A percentile compares a stretch with the other conserved stretches of the same genome.
Evolutionary conservation across 2,888 invertebrate species (phyloP).

Genomic region (Apomyelois bistriatella): DNA sequence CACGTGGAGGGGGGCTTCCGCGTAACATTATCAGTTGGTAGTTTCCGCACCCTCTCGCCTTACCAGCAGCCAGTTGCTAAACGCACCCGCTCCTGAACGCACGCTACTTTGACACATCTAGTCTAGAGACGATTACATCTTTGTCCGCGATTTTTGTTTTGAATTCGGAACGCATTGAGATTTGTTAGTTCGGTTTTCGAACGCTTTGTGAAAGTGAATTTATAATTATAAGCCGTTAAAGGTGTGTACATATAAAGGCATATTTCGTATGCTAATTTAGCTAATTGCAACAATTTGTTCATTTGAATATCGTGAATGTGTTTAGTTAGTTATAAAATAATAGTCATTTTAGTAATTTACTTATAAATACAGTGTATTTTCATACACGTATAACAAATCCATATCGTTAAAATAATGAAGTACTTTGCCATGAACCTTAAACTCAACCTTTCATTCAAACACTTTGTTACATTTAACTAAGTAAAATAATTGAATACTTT

Average conservation of each 20-base stretch:
- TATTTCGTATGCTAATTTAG: constrained; percentile 21
- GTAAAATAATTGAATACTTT: constrained; percentile 3
- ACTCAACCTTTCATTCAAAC: neutral
- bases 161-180: constrained; percentile 24
- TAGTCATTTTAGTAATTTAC: neutral
- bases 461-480: neutral
- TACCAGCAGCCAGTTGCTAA: constrained; percentile 61
- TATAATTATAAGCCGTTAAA: constrained; percentile 24
- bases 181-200: constrained; percentile 24
- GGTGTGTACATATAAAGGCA: constrained; percentile 31
- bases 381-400: neutral
- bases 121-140: constrained; percentile 44
- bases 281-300: constrained; percentile 5
- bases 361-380: neutral
- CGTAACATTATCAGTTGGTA: constrained; percentile 72
- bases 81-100: constrained; percentile 73
- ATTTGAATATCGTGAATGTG: neutral
- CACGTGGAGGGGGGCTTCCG: constrained; percentile 75
- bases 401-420: neutral
- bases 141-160: constrained; percentile 29
- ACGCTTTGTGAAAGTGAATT: constrained; percentile 33
- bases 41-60: constrained; percentile 74
- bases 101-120: constrained; percentile 66
- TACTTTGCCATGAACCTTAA: neutral
- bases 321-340: neutral